phyloP scores from a whole-genome alignment of 2,113 vertebrate species.

The Urocynchramus pylzowi region DNA sequence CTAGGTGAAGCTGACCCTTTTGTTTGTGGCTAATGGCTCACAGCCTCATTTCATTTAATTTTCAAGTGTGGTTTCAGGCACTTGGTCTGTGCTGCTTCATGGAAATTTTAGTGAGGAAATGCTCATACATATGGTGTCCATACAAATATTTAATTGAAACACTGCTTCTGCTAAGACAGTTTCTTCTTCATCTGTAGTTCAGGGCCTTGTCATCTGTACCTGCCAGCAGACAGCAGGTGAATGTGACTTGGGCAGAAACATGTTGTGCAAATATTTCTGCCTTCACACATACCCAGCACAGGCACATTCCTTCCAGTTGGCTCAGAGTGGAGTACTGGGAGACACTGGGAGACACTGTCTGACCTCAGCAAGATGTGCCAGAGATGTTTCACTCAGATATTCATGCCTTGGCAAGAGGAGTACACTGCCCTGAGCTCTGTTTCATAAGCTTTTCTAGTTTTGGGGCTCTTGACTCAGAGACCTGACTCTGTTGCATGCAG shows the following conservation, averaged over 20 bases:
- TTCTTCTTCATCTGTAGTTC: neutral
- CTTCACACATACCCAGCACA: accelerated
- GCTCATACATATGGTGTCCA: neutral
- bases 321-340: neutral
- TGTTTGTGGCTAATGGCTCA: neutral
- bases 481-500: accelerated
- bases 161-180: neutral
- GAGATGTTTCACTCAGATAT: neutral
- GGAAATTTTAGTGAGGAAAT: neutral
- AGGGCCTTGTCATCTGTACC: neutral
- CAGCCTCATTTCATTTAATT: neutral
- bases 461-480: neutral
- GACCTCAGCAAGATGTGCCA: neutral
- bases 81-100: neutral
- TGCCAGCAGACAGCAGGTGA: neutral
- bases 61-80: neutral
- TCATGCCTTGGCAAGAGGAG: neutral
- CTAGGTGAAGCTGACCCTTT: neutral
- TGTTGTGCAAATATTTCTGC: neutral
- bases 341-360: accelerated
- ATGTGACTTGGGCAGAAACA: neutral
- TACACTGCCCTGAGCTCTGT: neutral
- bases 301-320: neutral
- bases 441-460: neutral
- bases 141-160: neutral